These are phyloP conservation scores for Platyscapa corneri DNA, from an alignment of 1,140 invertebrate species.

Conservation along the genomic window DNA sequence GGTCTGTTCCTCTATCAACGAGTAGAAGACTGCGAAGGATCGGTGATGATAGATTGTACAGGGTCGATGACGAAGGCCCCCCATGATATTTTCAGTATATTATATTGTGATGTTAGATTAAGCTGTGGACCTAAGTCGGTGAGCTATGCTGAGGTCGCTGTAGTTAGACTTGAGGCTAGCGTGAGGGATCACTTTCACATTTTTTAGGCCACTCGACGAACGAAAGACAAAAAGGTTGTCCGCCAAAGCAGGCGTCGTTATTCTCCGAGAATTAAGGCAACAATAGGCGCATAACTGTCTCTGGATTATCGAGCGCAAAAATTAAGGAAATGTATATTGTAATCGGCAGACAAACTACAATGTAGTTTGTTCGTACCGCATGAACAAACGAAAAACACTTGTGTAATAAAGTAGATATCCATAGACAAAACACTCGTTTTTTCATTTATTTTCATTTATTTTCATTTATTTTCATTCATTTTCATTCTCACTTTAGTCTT, in stretches of 20 bases:
- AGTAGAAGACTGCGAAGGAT: slow-evolving; percentile 57
- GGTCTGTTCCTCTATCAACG: slow-evolving; percentile 59
- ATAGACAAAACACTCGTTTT: slow-evolving; percentile 60
- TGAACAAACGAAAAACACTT: slow-evolving; percentile 71
- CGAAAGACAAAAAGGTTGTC: not conserved
- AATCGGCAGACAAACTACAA: slow-evolving; percentile 73
- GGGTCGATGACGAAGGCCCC: slow-evolving; percentile 58
- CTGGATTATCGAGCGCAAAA: slow-evolving; percentile 66
- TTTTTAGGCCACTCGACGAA: slow-evolving; percentile 65
- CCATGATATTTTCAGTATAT: slow-evolving; percentile 71
- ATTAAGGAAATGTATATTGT: slow-evolving; percentile 70
- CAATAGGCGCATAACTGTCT: slow-evolving; percentile 68
- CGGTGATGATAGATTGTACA: slow-evolving; percentile 61
- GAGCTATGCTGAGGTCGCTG: slow-evolving; percentile 71
- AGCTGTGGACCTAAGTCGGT: slow-evolving; percentile 68
- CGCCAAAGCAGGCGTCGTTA: slow-evolving; percentile 10
- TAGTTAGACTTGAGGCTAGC: slow-evolving; percentile 63
- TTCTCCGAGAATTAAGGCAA: slow-evolving; percentile 61
- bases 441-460: slow-evolving; percentile 11
- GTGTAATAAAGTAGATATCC: slow-evolving; percentile 75
- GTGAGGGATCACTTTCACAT: slow-evolving; percentile 68
- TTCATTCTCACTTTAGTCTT: not conserved
- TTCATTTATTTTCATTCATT: too few species aligned
- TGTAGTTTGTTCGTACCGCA: slow-evolving; percentile 73
- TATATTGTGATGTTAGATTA: slow-evolving; percentile 74